Evolutionary conservation across 2,888 invertebrate species (phyloP).

Genomic region (Synanthedon formicaeformis): DNA sequence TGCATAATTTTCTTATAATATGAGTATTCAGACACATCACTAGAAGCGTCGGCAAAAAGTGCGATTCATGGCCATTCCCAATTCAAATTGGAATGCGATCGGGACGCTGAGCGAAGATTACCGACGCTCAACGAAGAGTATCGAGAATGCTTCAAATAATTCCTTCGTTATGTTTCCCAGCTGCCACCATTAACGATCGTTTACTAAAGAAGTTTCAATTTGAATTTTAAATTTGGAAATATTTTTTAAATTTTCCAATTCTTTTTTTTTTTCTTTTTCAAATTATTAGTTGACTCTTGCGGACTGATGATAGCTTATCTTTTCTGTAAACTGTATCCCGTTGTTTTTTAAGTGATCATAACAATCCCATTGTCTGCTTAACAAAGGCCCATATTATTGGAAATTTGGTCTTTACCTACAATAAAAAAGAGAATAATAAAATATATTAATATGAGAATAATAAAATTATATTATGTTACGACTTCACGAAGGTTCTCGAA

Average conservation of each 20-base stretch:
- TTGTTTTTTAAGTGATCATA: too few relatives aligned
- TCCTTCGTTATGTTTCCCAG: neutral
- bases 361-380: too few relatives aligned
- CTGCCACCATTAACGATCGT: neutral
- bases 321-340: too few relatives aligned
- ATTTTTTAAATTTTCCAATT: neutral
- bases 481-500: too few relatives aligned
- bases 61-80: slow-evolving; percentile 17
- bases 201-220: neutral
- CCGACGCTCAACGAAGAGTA: slow-evolving; percentile 10
- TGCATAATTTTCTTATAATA: neutral
- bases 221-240: neutral
- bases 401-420: too few relatives aligned
- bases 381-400: too few relatives aligned
- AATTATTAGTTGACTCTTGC: too few relatives aligned
- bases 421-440: neutral
- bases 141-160: slow-evolving; percentile 5
- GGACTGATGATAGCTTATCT: neutral
- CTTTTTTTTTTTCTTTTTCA: too few relatives aligned
- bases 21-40: neutral
- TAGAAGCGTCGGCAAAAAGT: neutral
- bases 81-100: slow-evolving; percentile 23
- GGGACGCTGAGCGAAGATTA: slow-evolving; percentile 19
- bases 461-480: too few relatives aligned
- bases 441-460: neutral